Evolutionary conservation across 2,113 vertebrate species (phyloP).

Genomic region (Sarotherodon lohbergeri): DNA sequence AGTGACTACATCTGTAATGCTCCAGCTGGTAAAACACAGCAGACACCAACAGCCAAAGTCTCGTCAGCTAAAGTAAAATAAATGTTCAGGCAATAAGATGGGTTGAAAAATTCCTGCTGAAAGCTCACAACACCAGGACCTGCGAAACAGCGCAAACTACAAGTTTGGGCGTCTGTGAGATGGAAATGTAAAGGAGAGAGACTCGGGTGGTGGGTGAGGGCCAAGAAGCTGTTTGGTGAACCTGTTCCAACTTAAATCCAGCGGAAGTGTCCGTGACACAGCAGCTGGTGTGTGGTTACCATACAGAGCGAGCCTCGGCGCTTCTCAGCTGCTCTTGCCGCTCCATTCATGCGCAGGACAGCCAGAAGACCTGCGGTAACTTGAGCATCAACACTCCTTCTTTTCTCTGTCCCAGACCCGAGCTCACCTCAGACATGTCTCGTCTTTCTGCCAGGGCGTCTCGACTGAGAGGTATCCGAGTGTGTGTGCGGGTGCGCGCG

Average conservation of each 20-base stretch:
- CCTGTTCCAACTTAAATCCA: slow-evolving; percentile 40
- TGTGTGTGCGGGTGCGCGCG: not conserved
- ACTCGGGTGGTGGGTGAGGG: slow-evolving; percentile 5
- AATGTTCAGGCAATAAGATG: not conserved
- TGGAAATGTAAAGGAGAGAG: slow-evolving; percentile 14
- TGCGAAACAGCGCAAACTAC: not conserved
- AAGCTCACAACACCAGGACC: not conserved
- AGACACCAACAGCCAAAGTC: not conserved
- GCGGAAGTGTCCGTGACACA: slow-evolving; percentile 60
- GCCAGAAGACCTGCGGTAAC: slow-evolving; percentile 46
- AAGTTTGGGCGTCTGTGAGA: not conserved
- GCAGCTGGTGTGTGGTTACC: slow-evolving; percentile 55
- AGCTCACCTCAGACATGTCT: slow-evolving; percentile 18
- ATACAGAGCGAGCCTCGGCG: slow-evolving; percentile 9
- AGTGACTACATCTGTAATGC: not conserved
- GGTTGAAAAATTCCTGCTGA: not conserved
- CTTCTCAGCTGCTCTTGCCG: slow-evolving; percentile 12
- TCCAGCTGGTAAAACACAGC: not conserved
- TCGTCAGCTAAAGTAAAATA: accelerated
- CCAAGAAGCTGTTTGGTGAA: slow-evolving; percentile 19
- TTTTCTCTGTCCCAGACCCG: not conserved
- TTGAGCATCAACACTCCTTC: slow-evolving; percentile 10
- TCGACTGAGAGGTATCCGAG: slow-evolving; percentile 1
- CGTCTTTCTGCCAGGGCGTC: slow-evolving; percentile 17
- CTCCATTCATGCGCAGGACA: slow-evolving; percentile 36